Evolutionary conservation across 2,888 invertebrate species (phyloP), one percentile per base, ranked within the genome.

Genomic region (Polia nebulosa): DNA sequence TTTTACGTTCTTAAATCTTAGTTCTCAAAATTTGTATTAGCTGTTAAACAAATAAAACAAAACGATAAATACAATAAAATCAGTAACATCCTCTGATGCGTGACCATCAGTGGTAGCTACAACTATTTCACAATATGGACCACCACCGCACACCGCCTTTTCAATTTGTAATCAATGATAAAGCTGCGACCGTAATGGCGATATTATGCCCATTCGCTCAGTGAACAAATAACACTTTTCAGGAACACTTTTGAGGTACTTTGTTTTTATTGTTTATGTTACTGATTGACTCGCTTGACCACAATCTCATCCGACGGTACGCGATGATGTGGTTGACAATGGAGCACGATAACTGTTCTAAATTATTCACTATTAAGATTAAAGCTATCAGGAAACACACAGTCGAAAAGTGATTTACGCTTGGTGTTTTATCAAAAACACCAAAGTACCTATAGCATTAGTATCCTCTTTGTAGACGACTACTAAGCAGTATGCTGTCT

Each of bases 151-250:
- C 13, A 39, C 44, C 27, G n/a, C 59, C 59, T 59, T 70, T 76
- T 72, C 59, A 76, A 72, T 72, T 70, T 76, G 59, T 58, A 72
- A 72, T 72, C 45, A 70, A 55, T 76, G 59, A 53, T 76, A 51
- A 55, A 47, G 39, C 27, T 34, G 32, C 76, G n/a, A 20, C 32
- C 11, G 25, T 55, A 59, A 59, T 69, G 41, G 52, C n/a, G 20
- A n/a, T 53, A 51, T 47, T 52, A 47, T 58, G 39, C 45, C 41
- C n/a, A 53, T 52, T 58, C 6, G 20, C 25, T 53, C 44, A 52
- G 3, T 58, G 45, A 53, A 69, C 69, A 34, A 29, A 72, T 44
- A 32, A n/a, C n/a, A n/a, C n/a, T n/a, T n/a, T 58, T 58, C 45
- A 11, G 45, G 22, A 6, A 53, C 17, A 55, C 15, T 7, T 52